Evolutionary conservation across 2,888 invertebrate genomes (phyloP).

Genomic region (Apotomis capreana): DNA sequence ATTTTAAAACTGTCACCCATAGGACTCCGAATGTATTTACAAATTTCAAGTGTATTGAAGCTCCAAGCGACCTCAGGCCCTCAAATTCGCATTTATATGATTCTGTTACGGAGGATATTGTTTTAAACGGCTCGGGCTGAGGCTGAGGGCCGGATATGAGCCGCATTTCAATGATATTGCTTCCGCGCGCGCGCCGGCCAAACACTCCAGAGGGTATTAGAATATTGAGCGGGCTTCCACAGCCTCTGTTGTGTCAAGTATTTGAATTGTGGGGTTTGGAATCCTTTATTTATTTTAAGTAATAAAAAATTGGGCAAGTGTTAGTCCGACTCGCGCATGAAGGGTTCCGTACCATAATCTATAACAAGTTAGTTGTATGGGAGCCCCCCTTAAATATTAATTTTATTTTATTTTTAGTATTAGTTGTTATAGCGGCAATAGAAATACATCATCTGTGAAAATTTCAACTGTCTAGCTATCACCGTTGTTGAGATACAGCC

Average conservation of each 20-base stretch:
- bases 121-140: conserved; percentile 18
- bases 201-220: conserved; percentile 34
- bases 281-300: neutral
- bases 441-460: no score
- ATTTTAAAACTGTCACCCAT: neutral
- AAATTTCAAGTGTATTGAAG: conserved; percentile 3
- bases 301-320: no score
- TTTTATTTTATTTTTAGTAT: no score
- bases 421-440: no score
- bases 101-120: conserved; percentile 32
- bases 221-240: conserved; percentile 31
- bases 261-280: neutral
- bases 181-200: conserved; percentile 25
- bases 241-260: conserved; percentile 5
- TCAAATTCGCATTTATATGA: conserved; percentile 34
- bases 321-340: no score
- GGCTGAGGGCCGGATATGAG: conserved; percentile 30
- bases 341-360: no score
- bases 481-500: no score
- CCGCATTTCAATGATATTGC: conserved; percentile 40
- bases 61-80: conserved; percentile 7
- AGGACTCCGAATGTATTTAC: conserved; percentile 5
- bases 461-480: no score
- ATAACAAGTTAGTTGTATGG: no score
- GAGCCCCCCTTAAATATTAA: no score